These are phyloP conservation scores for Lepus americanus DNA, from an alignment of 2,113 vertebrate genomes.

Conservation along the genomic window DNA sequence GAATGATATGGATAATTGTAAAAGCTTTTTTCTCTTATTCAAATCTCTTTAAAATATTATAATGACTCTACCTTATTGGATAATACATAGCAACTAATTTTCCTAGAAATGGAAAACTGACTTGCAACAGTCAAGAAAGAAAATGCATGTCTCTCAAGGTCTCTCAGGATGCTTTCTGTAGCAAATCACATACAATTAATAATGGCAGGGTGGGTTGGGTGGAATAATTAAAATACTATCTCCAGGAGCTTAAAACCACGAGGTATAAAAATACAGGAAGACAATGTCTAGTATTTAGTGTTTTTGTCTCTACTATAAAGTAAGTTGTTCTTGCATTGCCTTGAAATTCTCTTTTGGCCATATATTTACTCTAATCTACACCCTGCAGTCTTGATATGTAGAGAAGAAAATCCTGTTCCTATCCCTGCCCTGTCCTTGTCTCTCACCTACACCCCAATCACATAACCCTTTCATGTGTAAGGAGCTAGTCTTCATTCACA, in stretches of 20 bases:
- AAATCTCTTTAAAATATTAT: not conserved
- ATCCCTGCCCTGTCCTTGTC: not conserved
- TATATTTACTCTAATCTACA: not conserved
- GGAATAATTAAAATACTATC: not conserved
- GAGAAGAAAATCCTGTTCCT: not conserved
- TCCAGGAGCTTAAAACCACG: not conserved
- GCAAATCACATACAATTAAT: not conserved
- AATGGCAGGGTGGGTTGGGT: not conserved
- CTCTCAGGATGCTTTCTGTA: not conserved
- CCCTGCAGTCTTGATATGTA: not conserved
- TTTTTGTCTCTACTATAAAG: not conserved
- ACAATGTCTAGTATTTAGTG: not conserved
- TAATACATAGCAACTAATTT: not conserved
- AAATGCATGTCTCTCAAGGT: not conserved
- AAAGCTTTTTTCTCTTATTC: not conserved
- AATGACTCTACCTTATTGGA: not conserved
- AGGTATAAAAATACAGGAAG: not conserved
- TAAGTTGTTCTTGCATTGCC: not conserved
- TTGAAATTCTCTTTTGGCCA: not conserved
- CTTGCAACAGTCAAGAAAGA: not conserved
- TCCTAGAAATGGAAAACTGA: not conserved
- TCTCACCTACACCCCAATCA: not conserved
- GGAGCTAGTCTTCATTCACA: not conserved
- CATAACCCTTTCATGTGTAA: not conserved
- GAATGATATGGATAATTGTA: not conserved